A percentile compares a stretch with the other conserved stretches of the same genome.
These are phyloP conservation scores for Syngnathus acus DNA, from an alignment of 2,797 vertebrate species.

Conservation along the genomic window DNA sequence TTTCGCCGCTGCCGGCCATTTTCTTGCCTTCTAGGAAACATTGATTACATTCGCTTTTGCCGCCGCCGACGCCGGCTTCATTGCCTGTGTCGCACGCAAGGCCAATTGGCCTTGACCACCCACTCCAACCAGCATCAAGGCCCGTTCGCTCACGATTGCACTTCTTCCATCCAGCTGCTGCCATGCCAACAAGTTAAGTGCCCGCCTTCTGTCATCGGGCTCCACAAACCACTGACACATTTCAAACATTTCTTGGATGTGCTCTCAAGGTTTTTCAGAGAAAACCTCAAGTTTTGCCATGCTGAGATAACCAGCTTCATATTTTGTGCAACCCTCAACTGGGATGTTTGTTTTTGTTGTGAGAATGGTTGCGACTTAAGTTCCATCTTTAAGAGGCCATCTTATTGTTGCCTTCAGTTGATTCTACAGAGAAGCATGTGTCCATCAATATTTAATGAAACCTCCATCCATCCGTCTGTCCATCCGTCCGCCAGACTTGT, in stretches of 20 bases:
- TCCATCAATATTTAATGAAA: background rate
- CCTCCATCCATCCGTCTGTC: background rate
- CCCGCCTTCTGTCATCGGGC: background rate
- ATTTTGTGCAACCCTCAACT: background rate
- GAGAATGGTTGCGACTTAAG: background rate
- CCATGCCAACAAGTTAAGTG: conserved; percentile 5
- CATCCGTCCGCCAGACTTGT: background rate
- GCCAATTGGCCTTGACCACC: conserved; percentile 4
- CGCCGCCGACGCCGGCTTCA: background rate
- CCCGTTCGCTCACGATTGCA: background rate
- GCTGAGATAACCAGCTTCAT: background rate
- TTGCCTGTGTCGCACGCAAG: conserved; percentile 1
- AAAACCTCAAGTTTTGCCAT: background rate
- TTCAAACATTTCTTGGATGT: background rate
- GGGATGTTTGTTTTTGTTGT: background rate
- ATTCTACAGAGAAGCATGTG: background rate
- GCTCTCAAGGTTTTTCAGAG: background rate
- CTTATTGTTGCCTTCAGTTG: background rate
- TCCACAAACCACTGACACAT: background rate
- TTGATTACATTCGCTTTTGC: too few relatives aligned
- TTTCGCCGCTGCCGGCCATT: too few relatives aligned
- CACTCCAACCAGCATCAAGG: background rate
- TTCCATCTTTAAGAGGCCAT: background rate
- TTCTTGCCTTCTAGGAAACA: too few relatives aligned
- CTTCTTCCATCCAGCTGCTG: conserved; percentile 1